Base-by-base conservation (phyloP, 2,113 vertebrate genomes). In the Tympanuchus pallidicinctus region DNA sequence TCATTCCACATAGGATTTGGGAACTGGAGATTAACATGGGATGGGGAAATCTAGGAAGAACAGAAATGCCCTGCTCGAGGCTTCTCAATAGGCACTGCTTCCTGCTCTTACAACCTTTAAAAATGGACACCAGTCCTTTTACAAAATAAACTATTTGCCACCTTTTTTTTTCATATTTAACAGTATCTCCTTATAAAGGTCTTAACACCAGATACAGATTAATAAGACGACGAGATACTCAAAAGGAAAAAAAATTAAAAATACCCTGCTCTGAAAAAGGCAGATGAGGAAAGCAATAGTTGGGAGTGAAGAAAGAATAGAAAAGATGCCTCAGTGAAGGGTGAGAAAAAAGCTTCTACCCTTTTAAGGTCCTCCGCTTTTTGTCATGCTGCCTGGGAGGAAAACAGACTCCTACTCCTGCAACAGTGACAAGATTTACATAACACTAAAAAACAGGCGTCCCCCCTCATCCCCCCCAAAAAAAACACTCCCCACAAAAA, bases 291-390 rank as follows among this genome's bases (percentile, higher is more conserved):
- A 78, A 74, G 27, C 8, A 63, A 69, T 1, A 84, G 17, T 42
- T 12, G 28, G 24, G 84, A 85, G 19, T 2, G 28, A 27, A 81
- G 38, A 71, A 87, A 71, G 17, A 94, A 73, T 0, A 94, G 16
- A 86, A 77, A 78, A 92, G 60, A 75, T 15, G 17, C 5, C 47
- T 81, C 61, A 19, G 21, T 1, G 2, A 10, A 50, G 40, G 32
- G 16, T 0, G 0, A 80, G 6, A 19, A 30, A 76, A 80, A 30
- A 56, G 20, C 11, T 65, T 67, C 43, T n/a, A 85, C 73, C 40
- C 36, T n/a, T 63, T 36, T 8, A 82, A 11, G 7, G 45, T 77
- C 50, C 84, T 88, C 54, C 30, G 57, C 22, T 88, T 76, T 43
- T 76, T 43, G 61, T 60, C 56, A 71, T 1, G 3, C 8, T 1